phyloP scores from a whole-genome alignment of 92 coral and sea anemone genomes.

The Phenganax subtilis region DNA sequence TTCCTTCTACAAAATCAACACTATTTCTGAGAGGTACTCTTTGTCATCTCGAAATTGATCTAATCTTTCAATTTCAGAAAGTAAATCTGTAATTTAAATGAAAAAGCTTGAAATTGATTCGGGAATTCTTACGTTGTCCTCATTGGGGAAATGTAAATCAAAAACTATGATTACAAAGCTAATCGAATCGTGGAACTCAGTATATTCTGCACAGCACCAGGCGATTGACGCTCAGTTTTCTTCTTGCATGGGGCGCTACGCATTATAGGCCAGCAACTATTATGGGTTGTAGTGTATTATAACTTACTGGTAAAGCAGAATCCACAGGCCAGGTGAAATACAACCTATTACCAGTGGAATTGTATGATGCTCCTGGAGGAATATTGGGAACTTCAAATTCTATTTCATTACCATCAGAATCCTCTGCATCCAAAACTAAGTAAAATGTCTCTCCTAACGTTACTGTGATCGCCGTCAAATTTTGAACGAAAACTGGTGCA shows the following conservation, averaged over 20 bases:
- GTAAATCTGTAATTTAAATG: too few relatives aligned
- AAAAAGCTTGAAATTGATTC: too few relatives aligned
- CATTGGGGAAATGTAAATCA: too few relatives aligned
- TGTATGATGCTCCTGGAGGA: constrained; percentile 21
- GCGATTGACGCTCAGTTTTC: not conserved
- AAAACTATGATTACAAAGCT: too few relatives aligned
- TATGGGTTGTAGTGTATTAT: not conserved
- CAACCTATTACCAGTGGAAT: not conserved
- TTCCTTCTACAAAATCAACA: too few relatives aligned
- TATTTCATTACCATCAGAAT: constrained; percentile 50
- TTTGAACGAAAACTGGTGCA: constrained; percentile 53
- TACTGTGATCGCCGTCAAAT: constrained; percentile 32
- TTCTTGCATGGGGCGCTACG: too few relatives aligned
- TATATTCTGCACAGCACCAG: not conserved
- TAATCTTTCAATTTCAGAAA: too few relatives aligned
- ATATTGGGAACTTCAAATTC: constrained; percentile 21
- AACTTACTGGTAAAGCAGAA: constrained; percentile 36
- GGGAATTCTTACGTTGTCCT: too few relatives aligned
- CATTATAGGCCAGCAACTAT: not conserved
- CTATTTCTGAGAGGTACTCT: too few relatives aligned
- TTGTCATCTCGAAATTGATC: too few relatives aligned
- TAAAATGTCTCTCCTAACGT: constrained; percentile 37
- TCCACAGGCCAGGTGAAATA: constrained; percentile 26
- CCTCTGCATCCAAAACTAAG: constrained; percentile 43
- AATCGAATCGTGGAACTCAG: too few relatives aligned